Base-by-base conservation (phyloP, 2,113 vertebrate genomes). In the Mohoua ochrocephala region DNA sequence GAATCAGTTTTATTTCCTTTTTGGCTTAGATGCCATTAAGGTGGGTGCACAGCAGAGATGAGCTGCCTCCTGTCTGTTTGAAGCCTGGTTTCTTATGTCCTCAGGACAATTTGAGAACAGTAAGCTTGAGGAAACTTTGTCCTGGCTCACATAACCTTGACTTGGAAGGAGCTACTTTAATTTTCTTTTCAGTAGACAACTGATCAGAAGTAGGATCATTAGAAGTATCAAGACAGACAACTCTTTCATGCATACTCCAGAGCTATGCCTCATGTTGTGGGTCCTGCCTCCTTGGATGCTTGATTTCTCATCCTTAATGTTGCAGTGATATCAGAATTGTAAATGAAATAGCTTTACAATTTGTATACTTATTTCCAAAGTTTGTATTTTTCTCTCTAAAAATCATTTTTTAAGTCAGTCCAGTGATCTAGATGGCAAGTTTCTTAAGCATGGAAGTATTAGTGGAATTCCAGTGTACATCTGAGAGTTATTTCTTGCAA, bases 241-340 rank as follows among this genome's bases (percentile, higher is more conserved):
- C 6, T 18, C 59, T 24, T 83, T 45, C 22, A 13, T 45, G 31
- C 54, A 35, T 59, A 12, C 10, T 79, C 8, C 41, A 78, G 44
- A 76, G 37, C 30, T 69, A 3, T 10, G 6, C 49, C 26, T 84
- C 27, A 8, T 82, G 15, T n/a, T 87, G 24, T 63, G 37, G 44
- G 7, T 56, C 31, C 23, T 89, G 54, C 61, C 88, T 96, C 95
- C 73, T 96, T 95, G 95, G 91, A 78, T 96, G 96, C 91, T 91
- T 81, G 93, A 95, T 97, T 97, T 97, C 95, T 97, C 96, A 96
- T 91, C 60, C 28, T 64, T 53, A 71, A 35, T 60, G 71, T 91
- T 92, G 88, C 73, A 84, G 35, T 60, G 59, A 31, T 88, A 78
- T 5, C 68, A 22, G 30, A 67, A 83, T 68, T 93, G 14, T 84